Evolutionary conservation across 2,888 invertebrate genomes (phyloP).

Genomic region (Thera britannica): DNA sequence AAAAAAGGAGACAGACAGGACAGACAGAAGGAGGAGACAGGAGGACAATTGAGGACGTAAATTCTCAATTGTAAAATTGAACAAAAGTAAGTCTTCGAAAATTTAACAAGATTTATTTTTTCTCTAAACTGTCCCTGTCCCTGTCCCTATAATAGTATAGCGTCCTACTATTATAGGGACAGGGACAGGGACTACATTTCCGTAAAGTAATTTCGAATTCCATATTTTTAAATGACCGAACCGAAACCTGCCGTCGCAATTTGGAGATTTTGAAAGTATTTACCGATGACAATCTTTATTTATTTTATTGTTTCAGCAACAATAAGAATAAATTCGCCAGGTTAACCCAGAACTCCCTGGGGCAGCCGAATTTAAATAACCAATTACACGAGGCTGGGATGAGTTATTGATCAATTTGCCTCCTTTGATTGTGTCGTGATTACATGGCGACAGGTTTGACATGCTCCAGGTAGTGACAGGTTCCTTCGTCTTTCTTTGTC

Average conservation of each 20-base stretch:
- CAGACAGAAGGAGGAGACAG: no score
- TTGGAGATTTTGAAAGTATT: slow-evolving; percentile 4
- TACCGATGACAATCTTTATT: slow-evolving; percentile 17
- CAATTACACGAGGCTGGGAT: slow-evolving; percentile 58
- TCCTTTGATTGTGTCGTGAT: slow-evolving; percentile 66
- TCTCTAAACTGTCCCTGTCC: no score
- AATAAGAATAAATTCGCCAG: slow-evolving; percentile 17
- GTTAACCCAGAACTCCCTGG: slow-evolving; percentile 34
- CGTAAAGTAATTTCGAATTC: background rate
- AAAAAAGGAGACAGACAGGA: no score
- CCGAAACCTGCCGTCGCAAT: background rate
- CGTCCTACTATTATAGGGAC: no score
- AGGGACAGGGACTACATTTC: no score
- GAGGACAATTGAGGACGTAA: no score
- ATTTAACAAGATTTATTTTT: no score
- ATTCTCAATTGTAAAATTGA: no score
- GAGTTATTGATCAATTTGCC: slow-evolving; percentile 69
- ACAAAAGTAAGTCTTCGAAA: no score
- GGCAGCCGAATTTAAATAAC: slow-evolving; percentile 67
- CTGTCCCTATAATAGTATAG: no score
- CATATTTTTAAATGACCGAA: background rate
- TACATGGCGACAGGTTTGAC: slow-evolving; percentile 46
- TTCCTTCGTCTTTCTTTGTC: background rate
- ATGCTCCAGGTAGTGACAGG: slow-evolving; percentile 13
- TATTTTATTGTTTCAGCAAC: slow-evolving; percentile 18